These are phyloP conservation scores for Eulemur macaco DNA, from an alignment of 2,113 vertebrate species.

Conservation along the genomic window DNA sequence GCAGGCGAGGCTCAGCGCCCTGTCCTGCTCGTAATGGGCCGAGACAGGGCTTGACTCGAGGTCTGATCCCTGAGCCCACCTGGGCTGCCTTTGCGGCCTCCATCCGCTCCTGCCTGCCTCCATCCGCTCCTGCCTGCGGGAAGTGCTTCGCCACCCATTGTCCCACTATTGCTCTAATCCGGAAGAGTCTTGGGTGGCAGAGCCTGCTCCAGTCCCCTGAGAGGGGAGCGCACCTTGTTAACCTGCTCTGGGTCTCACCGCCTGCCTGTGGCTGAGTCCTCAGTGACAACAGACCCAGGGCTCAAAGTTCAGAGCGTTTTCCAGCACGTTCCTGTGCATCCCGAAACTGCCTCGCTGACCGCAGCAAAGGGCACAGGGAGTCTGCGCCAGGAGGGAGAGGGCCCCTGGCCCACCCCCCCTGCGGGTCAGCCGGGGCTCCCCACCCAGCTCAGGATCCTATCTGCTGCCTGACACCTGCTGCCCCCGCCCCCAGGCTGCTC, in stretches of 20 bases:
- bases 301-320: not conserved
- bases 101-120: not conserved
- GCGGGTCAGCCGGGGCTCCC: not conserved
- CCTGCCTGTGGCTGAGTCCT: not conserved
- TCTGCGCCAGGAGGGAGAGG: not conserved
- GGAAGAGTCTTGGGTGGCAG: not conserved
- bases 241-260: not conserved
- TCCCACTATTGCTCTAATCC: not conserved
- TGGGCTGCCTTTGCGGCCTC: not conserved
- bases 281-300: not conserved
- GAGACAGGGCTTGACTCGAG: not conserved
- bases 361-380: not conserved
- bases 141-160: not conserved
- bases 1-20: not conserved
- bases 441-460: not conserved
- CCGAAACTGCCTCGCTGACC: not conserved
- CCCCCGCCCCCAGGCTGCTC: not conserved
- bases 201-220: not conserved
- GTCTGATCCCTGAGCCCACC: slow-evolving; percentile 12
- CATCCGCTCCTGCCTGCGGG: not conserved
- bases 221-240: not conserved
- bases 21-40: not conserved
- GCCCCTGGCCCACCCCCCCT: not conserved
- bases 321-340: not conserved
- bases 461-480: not conserved